Evolutionary conservation across 1,140 invertebrate species (phyloP), one percentile per base, ranked within the genome.

Genomic region (Macrobrachium nipponense): DNA sequence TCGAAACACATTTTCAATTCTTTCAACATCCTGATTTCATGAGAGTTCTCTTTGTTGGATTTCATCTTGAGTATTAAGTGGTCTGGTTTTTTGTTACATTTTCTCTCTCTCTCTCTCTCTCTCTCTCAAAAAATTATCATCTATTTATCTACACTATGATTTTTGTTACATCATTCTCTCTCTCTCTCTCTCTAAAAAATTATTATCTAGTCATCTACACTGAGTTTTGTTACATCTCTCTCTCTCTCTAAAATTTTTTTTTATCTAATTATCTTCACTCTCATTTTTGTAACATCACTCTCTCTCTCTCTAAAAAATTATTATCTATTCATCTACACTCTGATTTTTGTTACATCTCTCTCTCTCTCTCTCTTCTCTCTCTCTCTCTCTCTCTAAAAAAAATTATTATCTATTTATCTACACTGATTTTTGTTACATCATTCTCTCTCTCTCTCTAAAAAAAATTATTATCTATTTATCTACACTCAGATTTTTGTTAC

Each of bases 261-360:
- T 23, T 66, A 18, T 6, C 62, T 66, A 18, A 6, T 5, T 66
- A 18, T 66, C 62, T 66, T 23, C 14, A n/a, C 62, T 66, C 62
- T 66, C 5, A 6, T 4, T 66, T 23, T 6, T 66, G 17, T 66
- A n/a, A 18, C 20, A 18, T 66, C 62, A 6, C 62, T 66, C 20
- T 66, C 62, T 66, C 62, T 66, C 62, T 66, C 62, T 66, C 62
- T 66, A n/a, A n/a, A n/a, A n/a, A n/a, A n/a, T n/a, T n/a, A n/a
- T n/a, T n/a, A n/a, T n/a, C n/a, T n/a, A n/a, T n/a, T n/a, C n/a
- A n/a, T n/a, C n/a, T n/a, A n/a, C n/a, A n/a, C n/a, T n/a, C n/a
- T n/a, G n/a, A n/a, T n/a, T n/a, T 14, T 66, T 14, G 5, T 14
- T 66, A 5, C 20, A 5, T 66, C 20, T 66, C 62, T 66, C 62